A percentile compares a stretch with the other conserved stretches of the same genome.
These are phyloP conservation scores for Oreochromis aureus DNA, from an alignment of 2,113 vertebrate species.

Conservation along the genomic window DNA sequence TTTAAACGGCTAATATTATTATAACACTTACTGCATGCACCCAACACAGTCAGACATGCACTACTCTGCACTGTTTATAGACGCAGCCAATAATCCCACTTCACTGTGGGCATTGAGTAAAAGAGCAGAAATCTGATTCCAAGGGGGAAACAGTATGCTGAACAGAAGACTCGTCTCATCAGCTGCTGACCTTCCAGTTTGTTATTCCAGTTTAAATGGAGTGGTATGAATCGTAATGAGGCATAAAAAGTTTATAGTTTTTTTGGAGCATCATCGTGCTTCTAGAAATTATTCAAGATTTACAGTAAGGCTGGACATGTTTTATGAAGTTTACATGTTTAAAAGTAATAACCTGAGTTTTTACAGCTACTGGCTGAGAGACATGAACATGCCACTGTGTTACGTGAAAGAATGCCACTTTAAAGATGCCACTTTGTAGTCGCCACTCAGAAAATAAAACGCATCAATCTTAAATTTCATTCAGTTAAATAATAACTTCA, in stretches of 20 bases:
- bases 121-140: neutral
- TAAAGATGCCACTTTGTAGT: neutral
- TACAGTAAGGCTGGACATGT: neutral
- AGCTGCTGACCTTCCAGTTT: slow-evolving; percentile 8
- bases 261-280: neutral
- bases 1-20: neutral
- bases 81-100: neutral
- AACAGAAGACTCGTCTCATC: neutral
- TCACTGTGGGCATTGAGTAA: neutral
- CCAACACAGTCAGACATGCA: neutral
- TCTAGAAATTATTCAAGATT: neutral
- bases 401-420: neutral
- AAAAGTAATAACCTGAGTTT: neutral
- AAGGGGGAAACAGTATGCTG: neutral
- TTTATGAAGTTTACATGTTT: neutral
- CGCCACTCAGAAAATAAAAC: neutral
- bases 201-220: slow-evolving; percentile 7
- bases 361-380: neutral
- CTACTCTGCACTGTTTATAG: neutral
- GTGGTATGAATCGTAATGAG: neutral
- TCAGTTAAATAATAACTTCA: neutral
- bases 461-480: neutral
- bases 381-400: neutral
- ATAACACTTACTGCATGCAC: neutral
- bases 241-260: neutral